Percentiles rank a stretch among this genome's conserved stretches.
phyloP scores from a whole-genome alignment of 92 coral and sea anemone genomes.

The Anthopleura xanthogrammica region DNA sequence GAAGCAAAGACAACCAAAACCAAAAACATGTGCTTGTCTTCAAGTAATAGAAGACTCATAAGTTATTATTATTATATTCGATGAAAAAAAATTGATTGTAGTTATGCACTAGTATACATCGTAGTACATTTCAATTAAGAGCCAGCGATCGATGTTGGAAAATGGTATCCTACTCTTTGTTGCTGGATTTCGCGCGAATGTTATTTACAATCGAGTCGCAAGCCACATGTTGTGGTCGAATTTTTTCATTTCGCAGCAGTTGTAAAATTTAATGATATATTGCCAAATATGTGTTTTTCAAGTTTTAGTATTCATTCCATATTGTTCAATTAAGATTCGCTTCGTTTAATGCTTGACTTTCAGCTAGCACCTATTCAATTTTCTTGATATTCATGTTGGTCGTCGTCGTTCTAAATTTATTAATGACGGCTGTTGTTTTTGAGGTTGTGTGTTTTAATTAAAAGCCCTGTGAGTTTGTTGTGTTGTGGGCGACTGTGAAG shows the following conservation, averaged over 20 bases:
- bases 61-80: not conserved
- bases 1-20: not conserved
- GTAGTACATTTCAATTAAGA: conserved; percentile 4
- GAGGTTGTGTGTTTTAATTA: conserved; percentile 26
- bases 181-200: conserved; percentile 23
- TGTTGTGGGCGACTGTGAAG: conserved; percentile 24
- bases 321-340: conserved; percentile 6
- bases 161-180: conserved; percentile 7
- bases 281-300: conserved; percentile 11
- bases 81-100: not conserved
- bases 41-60: not conserved
- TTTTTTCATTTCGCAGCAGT: conserved; percentile 23
- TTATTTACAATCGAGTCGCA: conserved; percentile 30
- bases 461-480: conserved; percentile 19
- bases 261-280: not conserved
- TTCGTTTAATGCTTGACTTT: conserved; percentile 10
- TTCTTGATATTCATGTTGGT: conserved; percentile 1
- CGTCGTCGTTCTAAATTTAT: conserved; percentile 9
- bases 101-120: not conserved
- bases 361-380: not conserved
- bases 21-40: conserved; percentile 8
- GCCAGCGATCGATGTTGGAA: not conserved
- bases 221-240: conserved; percentile 27
- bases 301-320: conserved; percentile 18
- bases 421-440: conserved; percentile 22